Evolutionary conservation across 2,113 vertebrate genomes (phyloP), one percentile per base, ranked within the genome.

Genomic region (Ophiodon elongatus): DNA sequence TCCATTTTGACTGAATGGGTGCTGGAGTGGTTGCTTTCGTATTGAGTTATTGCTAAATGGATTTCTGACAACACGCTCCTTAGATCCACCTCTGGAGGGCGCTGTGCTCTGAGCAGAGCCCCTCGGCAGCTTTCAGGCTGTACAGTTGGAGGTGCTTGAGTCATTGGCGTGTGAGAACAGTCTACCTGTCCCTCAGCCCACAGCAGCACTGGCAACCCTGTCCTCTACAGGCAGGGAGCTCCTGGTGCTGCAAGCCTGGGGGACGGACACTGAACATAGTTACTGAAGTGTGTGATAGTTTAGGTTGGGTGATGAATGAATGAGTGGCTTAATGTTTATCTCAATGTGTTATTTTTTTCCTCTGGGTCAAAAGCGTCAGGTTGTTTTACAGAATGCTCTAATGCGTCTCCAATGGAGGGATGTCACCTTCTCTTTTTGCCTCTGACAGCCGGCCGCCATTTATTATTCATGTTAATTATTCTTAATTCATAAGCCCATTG

Each of bases 91-190:
- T 98, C 97, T 97, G 96, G 97, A 96, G 95, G 94, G 94, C 66
- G 50, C 69, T 94, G 92, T 95, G 91, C 93, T 87, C 91, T 95
- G 95, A 94, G 68, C 93, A 83, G 87, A 90, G 87, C 84, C 93
- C 92, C 21, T 95, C 96, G 82, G 95, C 97, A 98, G 97, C 97
- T 97, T 97, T 69, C 80, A 79, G 95, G 97, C 97, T 99, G 97
- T 96, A 97, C 89, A 87, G 96, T 98, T 95, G 85, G 96, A 97
- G 97, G 96, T 98, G 97, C 96, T 97, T 99, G 97, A 98, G 97
- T 98, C 97, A 98, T 99, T 98, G 97, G 97, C 96, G 96, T 98
- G 97, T 97, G 85, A 98, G 94, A 99, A 35, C 83, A 97, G 91
- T 95, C 96, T 57, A 97, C 96, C 97, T 97, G 96, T 96, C 95